Percentiles rank a stretch among this genome's conserved stretches.
Evolutionary conservation across 2,113 vertebrate species (phyloP).

Genomic region (Galbula dea): DNA sequence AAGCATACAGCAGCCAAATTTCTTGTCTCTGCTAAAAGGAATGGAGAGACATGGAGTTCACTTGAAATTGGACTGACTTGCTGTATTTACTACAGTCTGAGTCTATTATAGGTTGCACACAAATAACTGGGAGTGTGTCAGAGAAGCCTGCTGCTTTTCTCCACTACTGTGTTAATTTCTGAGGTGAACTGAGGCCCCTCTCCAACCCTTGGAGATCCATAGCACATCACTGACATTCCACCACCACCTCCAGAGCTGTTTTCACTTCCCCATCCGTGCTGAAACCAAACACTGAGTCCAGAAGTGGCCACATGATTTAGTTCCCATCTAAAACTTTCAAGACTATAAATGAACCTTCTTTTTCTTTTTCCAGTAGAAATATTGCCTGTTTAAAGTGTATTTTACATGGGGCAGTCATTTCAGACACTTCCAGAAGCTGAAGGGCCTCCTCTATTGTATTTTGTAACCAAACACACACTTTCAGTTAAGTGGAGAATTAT

Average conservation of each 20-base stretch:
- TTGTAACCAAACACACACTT: not conserved
- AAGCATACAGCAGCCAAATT: fast-evolving
- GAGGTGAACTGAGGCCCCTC: not conserved
- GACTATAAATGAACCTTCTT: not conserved
- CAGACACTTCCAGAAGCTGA: not conserved
- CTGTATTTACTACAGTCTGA: not conserved
- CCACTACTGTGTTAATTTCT: not conserved
- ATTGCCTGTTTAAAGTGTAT: not conserved
- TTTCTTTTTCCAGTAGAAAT: not conserved
- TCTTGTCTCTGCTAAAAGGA: not conserved
- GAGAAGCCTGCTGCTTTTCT: not conserved
- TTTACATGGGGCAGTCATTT: not conserved
- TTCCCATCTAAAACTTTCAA: not conserved
- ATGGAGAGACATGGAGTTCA: not conserved
- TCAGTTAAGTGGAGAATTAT: not conserved
- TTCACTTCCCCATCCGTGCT: not conserved
- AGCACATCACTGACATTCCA: not conserved
- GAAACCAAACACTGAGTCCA: not conserved
- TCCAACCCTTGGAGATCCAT: not conserved
- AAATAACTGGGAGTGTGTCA: not conserved
- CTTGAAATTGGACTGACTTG: not conserved
- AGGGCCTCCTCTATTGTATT: not conserved
- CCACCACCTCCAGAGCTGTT: not conserved
- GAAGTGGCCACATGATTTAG: not conserved
- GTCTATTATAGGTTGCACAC: not conserved